Conservation (phyloP, 1,140 invertebrate species). For the Drosophila oshimai region DNA sequence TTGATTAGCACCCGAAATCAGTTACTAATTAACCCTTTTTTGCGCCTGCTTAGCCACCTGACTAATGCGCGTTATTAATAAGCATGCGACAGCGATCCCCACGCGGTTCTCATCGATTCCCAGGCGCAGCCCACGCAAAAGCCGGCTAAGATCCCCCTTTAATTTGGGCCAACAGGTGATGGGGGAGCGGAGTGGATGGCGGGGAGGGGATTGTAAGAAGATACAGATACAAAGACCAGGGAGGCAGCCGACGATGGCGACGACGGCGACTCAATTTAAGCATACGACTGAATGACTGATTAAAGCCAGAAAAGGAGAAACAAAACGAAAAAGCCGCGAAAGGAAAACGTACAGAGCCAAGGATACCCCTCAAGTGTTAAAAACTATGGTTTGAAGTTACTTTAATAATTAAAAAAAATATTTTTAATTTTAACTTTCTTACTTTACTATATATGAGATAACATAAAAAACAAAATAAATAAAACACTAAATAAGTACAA, state of each 20-base stretch:
- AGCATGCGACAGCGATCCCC: conserved; percentile 50
- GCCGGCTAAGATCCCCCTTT: conserved; percentile 4
- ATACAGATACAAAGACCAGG: conserved; percentile 14
- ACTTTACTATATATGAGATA: too few relatives aligned
- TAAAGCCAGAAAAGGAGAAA: conserved; percentile 46
- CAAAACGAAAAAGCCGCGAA: neutral
- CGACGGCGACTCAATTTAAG: conserved; percentile 71
- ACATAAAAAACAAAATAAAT: too few relatives aligned
- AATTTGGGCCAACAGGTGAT: conserved; percentile 27
- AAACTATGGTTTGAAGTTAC: too few relatives aligned
- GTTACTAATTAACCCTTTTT: conserved; percentile 60
- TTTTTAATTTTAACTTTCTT: too few relatives aligned
- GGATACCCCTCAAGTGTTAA: neutral
- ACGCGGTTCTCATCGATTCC: conserved; percentile 36
- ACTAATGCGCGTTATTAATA: conserved; percentile 74
- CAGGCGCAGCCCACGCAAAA: conserved; percentile 53
- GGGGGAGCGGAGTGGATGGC: neutral
- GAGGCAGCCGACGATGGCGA: conserved; percentile 22
- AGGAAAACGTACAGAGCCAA: neutral
- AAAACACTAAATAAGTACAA: too few relatives aligned
- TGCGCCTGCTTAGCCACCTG: conserved; percentile 64
- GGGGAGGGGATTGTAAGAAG: conserved; percentile 15
- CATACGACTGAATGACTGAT: conserved; percentile 74
- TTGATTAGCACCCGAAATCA: conserved; percentile 52
- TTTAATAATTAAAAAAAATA: neutral